These are phyloP conservation scores for Pomatostomus ruficeps DNA, from an alignment of 2,113 vertebrate species.

Conservation along the genomic window DNA sequence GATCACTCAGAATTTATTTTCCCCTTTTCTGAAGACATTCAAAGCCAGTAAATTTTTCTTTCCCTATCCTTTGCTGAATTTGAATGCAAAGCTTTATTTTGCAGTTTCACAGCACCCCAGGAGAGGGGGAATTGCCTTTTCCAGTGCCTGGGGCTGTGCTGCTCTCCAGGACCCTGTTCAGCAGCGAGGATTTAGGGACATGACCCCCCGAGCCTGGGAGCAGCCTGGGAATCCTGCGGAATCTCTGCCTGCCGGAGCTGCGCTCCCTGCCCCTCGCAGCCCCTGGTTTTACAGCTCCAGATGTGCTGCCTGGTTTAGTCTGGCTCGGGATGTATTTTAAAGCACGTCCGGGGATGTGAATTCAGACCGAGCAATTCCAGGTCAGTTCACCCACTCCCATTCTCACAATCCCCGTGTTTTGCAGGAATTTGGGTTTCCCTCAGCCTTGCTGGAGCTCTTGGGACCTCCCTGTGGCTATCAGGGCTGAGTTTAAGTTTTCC, in stretches of 20 bases:
- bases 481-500: background rate
- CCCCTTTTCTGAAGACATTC: background rate
- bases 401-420: background rate
- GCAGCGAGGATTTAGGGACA: background rate
- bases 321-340: background rate
- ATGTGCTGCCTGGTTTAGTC: background rate
- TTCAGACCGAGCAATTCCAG: background rate
- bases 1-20: background rate
- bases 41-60: background rate
- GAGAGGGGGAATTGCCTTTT: background rate
- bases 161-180: background rate
- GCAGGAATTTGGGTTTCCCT: background rate
- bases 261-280: background rate
- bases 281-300: background rate
- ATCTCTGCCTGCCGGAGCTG: background rate
- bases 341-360: background rate
- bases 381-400: fast-evolving
- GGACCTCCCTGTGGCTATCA: background rate
- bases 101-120: background rate
- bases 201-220: background rate
- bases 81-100: background rate
- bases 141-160: background rate
- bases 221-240: background rate
- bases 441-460: background rate
- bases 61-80: fast-evolving